Conservation (phyloP, 2,113 vertebrate species). For the Melierax canorus region DNA sequence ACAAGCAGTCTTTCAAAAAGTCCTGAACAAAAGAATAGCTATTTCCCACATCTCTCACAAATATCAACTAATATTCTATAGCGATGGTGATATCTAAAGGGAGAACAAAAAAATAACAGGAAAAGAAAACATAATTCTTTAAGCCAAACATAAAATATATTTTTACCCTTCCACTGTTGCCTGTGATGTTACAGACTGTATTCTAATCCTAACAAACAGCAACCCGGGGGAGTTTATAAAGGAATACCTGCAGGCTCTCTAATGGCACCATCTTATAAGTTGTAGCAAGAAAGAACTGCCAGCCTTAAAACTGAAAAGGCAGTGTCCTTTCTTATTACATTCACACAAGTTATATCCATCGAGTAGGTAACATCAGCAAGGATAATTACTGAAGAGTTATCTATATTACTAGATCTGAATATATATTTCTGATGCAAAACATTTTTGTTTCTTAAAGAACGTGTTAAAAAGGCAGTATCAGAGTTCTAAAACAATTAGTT, state of each 20-base stretch:
- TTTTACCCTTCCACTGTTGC: not conserved
- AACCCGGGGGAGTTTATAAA: not conserved
- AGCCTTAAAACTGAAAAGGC: not conserved
- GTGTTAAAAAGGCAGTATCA: not conserved
- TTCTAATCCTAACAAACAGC: conserved; percentile 1
- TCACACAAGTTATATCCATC: not conserved
- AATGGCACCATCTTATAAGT: not conserved
- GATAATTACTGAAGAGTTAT: not conserved
- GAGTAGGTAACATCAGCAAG: not conserved
- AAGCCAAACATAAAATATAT: not conserved
- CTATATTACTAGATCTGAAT: not conserved
- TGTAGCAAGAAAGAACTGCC: conserved; percentile 1
- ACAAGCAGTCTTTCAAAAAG: conserved; percentile 26
- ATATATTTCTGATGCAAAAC: not conserved
- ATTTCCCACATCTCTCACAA: not conserved
- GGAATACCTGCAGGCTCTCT: not conserved
- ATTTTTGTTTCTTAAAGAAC: not conserved
- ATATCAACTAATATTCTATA: conserved; percentile 31
- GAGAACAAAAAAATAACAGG: not conserved
- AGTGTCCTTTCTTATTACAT: not conserved
- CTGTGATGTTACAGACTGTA: not conserved
- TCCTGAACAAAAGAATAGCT: conserved; percentile 14
- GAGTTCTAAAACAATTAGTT: conserved; percentile 39
- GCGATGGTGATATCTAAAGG: not conserved
- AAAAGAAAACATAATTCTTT: not conserved